Evolutionary conservation across 2,113 vertebrate species (phyloP).

Genomic region (Oryzias melastigma): DNA sequence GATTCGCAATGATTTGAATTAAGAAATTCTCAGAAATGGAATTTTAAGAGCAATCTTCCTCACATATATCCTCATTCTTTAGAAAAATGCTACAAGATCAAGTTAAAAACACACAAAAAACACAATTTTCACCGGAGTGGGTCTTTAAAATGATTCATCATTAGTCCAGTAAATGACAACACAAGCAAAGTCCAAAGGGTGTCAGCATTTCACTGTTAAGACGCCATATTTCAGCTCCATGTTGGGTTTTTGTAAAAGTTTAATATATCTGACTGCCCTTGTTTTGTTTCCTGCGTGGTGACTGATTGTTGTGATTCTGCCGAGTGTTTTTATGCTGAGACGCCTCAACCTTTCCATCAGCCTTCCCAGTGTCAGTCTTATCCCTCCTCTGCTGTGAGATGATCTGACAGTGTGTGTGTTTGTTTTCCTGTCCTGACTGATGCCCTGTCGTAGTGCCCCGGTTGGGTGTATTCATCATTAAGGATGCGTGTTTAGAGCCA

Average conservation of each 20-base stretch:
- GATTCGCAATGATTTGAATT: too few relatives aligned
- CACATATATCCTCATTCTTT: too few relatives aligned
- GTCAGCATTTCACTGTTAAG: conserved; percentile 34
- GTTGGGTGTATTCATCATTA: conserved; percentile 73
- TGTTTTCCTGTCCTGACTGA: conserved; percentile 74
- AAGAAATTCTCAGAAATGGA: too few relatives aligned
- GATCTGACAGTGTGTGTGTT: conserved; percentile 62
- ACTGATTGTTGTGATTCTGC: conserved; percentile 58
- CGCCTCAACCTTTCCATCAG: conserved; percentile 65
- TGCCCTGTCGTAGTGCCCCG: conserved; percentile 69
- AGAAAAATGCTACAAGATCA: background rate
- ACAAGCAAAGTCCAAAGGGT: conserved; percentile 34
- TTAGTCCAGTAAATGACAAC: conserved; percentile 44
- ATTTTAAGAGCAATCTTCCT: too few relatives aligned
- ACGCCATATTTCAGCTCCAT: conserved; percentile 38
- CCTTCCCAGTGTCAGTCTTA: conserved; percentile 58
- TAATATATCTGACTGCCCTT: conserved; percentile 57
- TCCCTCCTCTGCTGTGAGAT: conserved; percentile 54
- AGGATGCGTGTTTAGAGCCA: conserved; percentile 68
- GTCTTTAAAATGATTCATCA: conserved; percentile 40
- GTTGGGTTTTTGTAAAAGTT: conserved; percentile 49
- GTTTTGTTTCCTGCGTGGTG: conserved; percentile 56
- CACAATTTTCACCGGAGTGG: conserved; percentile 12
- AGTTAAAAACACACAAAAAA: background rate
- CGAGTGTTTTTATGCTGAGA: conserved; percentile 63